A percentile compares a stretch with the other conserved stretches of the same genome.
phyloP scores from a whole-genome alignment of 1,140 invertebrate genomes.

The Parapsyche elsis region DNA sequence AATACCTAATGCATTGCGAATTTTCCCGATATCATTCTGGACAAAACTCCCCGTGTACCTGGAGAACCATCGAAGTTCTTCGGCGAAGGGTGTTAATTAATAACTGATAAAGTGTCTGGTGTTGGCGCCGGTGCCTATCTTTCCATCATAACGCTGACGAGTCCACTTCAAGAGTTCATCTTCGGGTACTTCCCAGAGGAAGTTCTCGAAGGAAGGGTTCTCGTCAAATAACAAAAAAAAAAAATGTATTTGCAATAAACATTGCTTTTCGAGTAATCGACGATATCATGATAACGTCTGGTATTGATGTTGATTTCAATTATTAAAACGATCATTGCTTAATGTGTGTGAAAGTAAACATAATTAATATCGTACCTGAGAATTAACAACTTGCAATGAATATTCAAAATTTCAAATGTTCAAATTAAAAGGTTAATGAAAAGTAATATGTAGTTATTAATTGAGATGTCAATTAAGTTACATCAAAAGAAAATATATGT shows the following conservation, averaged over 20 bases:
- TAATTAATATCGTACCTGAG: no score
- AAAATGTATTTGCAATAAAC: background rate
- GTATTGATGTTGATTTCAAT: background rate
- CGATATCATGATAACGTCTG: background rate
- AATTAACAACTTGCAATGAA: no score
- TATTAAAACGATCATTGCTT: no score
- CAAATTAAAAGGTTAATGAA: no score
- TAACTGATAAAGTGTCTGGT: conserved; percentile 46
- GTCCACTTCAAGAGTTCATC: conserved; percentile 19
- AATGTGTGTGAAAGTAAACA: no score
- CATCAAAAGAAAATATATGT: no score
- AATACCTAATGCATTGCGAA: no score
- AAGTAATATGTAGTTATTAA: no score
- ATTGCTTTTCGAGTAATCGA: background rate
- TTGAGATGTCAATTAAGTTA: no score
- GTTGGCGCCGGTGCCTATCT: conserved; percentile 37
- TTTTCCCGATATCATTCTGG: no score
- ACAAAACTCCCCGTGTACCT: background rate
- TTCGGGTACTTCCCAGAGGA: conserved; percentile 32
- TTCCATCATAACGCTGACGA: conserved; percentile 32
- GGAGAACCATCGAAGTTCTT: conserved; percentile 14
- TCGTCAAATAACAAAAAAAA: conserved; percentile 5
- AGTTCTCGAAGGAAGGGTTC: background rate
- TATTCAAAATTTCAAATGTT: no score
- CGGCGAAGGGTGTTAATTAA: conserved; percentile 41